Base-by-base conservation (phyloP, 2,888 invertebrate species). In the Philopedon plagiatum region DNA sequence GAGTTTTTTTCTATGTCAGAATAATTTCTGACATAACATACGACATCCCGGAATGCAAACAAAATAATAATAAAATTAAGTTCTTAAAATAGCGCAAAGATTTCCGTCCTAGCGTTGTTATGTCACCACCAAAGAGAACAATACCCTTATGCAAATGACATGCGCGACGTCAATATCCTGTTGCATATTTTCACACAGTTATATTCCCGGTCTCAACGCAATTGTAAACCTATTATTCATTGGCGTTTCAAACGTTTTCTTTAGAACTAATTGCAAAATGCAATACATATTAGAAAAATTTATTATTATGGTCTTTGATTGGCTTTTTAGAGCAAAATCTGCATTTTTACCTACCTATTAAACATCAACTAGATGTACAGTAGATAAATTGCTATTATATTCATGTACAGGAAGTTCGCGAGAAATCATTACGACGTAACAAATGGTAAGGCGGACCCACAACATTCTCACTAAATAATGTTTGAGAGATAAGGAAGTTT, bases 141-240 rank as follows among this genome's bases (percentile, higher is more conserved):
- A 78, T 79, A 75, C 77, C 73, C 75, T 74, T 74, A 74, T 75
- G 77, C 74, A 78, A 79, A 79, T 76, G 72, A 65, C 60, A 71
- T 54, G 71, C n/a, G 54, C 76, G 62, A 71, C 76, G 75, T 73
- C 77, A 75, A 79, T 75, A 76, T 77, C 78, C 79, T 78, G 76
- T 78, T 77, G 78, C 77, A 79, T 77, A 79, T 78, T 78, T 79
- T 79, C 78, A 78, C 79, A 79, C 78, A 79, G 77, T 62, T 75
- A n/a, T 39, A 76, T 76, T 76, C 76, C 72, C 67, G 70, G 75
- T 60, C 49, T 34, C 11, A 49, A 21, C 13, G 37, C 23, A 51
- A 71, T 71, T 67, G 61, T 68, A 74, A 62, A 60, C 69, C 26
- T 32, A 49, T 32, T 18, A n/a, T 13, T 32, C 63, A 63, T 49